A percentile compares a stretch with the other conserved stretches of the same genome.
Evolutionary conservation across 2,113 vertebrate species (phyloP).

Genomic region (Ophiodon elongatus): DNA sequence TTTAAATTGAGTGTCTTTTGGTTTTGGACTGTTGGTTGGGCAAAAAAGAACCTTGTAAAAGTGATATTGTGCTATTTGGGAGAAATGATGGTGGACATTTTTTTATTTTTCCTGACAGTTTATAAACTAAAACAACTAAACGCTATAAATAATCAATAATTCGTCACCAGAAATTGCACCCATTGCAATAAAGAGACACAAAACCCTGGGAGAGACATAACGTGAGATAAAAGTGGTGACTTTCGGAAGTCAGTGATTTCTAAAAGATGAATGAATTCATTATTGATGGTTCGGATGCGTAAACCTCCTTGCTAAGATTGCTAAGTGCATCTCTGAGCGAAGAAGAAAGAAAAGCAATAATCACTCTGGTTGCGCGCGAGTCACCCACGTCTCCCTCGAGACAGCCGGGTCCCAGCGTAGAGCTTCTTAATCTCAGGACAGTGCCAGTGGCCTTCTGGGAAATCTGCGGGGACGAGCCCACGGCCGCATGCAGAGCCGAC

Average conservation of each 20-base stretch:
- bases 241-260: background rate
- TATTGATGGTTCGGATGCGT: background rate
- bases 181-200: background rate
- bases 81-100: background rate
- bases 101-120: too few species aligned
- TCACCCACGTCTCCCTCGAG: background rate
- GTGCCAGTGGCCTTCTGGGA: slow-evolving; percentile 64
- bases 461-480: slow-evolving; percentile 40
- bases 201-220: too few species aligned
- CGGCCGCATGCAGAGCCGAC: slow-evolving; percentile 4
- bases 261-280: background rate
- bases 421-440: slow-evolving; percentile 47
- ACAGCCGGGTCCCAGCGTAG: background rate
- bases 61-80: background rate
- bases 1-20: too few species aligned
- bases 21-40: too few species aligned
- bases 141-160: background rate
- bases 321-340: background rate
- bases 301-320: background rate
- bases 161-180: background rate
- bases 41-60: too few species aligned
- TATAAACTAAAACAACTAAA: background rate
- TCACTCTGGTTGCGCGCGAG: background rate
- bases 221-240: background rate
- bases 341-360: slow-evolving; percentile 27